Percentiles rank a stretch among this genome's conserved stretches.
Conservation (phyloP, 2,797 vertebrate species). For the Platalea minor region DNA sequence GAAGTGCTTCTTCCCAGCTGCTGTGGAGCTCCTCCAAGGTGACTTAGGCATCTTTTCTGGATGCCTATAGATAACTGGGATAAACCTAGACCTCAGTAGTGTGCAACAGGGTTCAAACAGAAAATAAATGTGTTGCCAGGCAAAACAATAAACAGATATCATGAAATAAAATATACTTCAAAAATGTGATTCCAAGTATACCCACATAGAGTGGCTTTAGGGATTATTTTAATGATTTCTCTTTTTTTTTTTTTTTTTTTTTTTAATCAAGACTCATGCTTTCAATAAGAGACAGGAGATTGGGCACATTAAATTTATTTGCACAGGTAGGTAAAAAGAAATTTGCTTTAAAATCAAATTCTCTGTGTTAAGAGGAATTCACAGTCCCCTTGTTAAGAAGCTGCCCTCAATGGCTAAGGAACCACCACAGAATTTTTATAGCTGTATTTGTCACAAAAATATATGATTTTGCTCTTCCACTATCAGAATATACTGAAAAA, state of each 20-base stretch:
- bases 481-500: slow-evolving; percentile 68
- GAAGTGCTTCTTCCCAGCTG: background rate
- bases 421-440: slow-evolving; percentile 55
- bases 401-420: slow-evolving; percentile 2
- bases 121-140: background rate
- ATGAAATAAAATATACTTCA: background rate
- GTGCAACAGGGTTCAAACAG: background rate
- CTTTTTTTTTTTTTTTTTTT: background rate
- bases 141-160: background rate
- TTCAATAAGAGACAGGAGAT: background rate
- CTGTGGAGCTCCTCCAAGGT: background rate
- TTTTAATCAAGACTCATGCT: background rate
- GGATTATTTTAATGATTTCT: background rate
- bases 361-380: background rate
- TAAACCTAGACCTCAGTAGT: background rate
- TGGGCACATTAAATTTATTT: background rate
- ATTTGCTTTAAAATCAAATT: slow-evolving; percentile 26
- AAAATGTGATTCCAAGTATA: background rate
- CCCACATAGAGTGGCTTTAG: background rate
- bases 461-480: slow-evolving; percentile 45
- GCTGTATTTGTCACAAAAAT: slow-evolving; percentile 47
- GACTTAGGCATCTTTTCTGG: background rate
- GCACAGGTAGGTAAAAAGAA: background rate
- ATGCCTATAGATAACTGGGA: background rate
- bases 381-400: background rate